These are phyloP conservation scores for Acanthacorydalis orientalis DNA, from an alignment of 2,888 invertebrate species.

Conservation along the genomic window DNA sequence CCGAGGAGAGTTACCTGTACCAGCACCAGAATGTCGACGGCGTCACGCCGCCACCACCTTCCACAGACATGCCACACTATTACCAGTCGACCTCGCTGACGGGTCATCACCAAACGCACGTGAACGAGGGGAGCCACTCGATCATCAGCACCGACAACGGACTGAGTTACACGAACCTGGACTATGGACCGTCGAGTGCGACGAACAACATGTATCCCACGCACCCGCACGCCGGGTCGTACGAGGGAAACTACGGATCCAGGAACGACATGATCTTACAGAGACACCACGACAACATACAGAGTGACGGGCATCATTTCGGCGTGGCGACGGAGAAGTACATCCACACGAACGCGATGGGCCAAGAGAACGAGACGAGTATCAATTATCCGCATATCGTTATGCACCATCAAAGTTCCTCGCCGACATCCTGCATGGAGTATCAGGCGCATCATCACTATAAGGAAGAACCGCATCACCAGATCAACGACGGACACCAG, in stretches of 20 bases:
- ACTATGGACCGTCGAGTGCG: conserved; percentile 42
- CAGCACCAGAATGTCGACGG: conserved; percentile 4
- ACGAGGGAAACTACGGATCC: conserved; percentile 18
- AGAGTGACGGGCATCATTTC: conserved; percentile 27
- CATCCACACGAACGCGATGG: conserved; percentile 25
- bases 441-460: conserved; percentile 40
- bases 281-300: conserved; percentile 35
- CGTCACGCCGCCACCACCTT: conserved; percentile 24
- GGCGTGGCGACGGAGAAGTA: conserved; percentile 24
- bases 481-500: conserved; percentile 14
- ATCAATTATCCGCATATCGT: conserved; percentile 28
- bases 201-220: conserved; percentile 16
- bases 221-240: conserved; percentile 17
- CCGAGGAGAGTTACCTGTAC: conserved; percentile 29
- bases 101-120: conserved; percentile 23
- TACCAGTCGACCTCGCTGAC: conserved; percentile 22
- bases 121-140: conserved; percentile 22
- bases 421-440: conserved; percentile 36
- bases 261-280: conserved; percentile 21
- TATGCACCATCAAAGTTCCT: conserved; percentile 15
- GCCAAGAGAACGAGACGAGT: conserved; percentile 34
- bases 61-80: conserved; percentile 27
- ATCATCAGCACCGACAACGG: conserved; percentile 77
- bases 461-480: conserved; percentile 39
- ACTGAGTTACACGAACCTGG: conserved; percentile 77